Percentiles rank a stretch among this genome's conserved stretches.
Conservation (phyloP, 2,113 vertebrate genomes). For the Argyrosomus japonicus region DNA sequence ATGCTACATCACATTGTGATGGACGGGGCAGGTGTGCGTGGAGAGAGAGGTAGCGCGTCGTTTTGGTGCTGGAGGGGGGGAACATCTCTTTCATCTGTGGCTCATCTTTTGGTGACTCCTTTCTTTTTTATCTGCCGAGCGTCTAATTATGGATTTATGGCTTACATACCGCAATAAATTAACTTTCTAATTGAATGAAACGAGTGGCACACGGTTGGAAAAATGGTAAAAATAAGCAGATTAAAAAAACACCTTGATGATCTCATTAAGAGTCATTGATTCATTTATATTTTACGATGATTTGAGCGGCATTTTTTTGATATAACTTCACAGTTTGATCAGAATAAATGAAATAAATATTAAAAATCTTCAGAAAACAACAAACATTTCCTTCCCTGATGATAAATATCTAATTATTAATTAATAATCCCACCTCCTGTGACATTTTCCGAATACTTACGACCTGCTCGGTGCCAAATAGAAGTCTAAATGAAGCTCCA, state of each 20-base stretch:
- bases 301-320: too few species aligned
- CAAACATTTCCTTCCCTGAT: not conserved
- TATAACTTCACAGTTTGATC: not conserved
- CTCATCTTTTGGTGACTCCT: not conserved
- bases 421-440: not conserved
- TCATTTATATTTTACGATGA: too few species aligned
- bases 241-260: not conserved
- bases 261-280: not conserved
- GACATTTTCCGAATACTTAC: too few species aligned
- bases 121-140: not conserved
- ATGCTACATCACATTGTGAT: constrained; percentile 14
- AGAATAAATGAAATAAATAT: not conserved
- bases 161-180: not conserved
- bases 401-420: not conserved
- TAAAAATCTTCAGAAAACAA: not conserved
- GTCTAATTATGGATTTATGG: not conserved
- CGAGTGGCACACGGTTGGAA: not conserved
- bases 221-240: not conserved
- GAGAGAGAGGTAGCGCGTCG: not conserved
- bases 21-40: constrained; percentile 39
- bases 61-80: constrained; percentile 10
- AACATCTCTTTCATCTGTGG: not conserved
- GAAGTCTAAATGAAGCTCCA: not conserved
- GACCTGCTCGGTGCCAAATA: not conserved
- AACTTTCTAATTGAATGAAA: constrained; percentile 30